These are phyloP conservation scores for Beris morrisii DNA, from an alignment of 2,888 invertebrate genomes.

Conservation along the genomic window DNA sequence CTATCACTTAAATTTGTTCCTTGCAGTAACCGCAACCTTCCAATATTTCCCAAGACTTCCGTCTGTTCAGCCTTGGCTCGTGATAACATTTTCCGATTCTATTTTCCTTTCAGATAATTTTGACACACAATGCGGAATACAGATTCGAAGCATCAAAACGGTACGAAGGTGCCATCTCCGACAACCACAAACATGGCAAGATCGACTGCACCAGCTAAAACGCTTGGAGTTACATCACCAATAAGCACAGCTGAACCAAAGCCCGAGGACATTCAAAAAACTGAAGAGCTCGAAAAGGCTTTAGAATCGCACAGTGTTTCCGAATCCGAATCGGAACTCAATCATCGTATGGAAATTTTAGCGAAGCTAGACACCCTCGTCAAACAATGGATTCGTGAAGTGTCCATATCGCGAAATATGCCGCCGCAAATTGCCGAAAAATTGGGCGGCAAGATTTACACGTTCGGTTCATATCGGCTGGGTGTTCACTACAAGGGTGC, in stretches of 20 bases:
- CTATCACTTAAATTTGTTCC: no score
- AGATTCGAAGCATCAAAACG: slow-evolving; percentile 50
- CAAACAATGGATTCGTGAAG: slow-evolving; percentile 90
- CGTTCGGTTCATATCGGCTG: slow-evolving; percentile 96
- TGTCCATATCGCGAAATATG: slow-evolving; percentile 87
- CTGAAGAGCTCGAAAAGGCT: slow-evolving; percentile 70
- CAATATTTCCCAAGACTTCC: no score
- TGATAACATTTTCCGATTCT: no score
- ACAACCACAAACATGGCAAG: not conserved
- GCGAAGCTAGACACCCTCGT: slow-evolving; percentile 88
- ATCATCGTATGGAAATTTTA: slow-evolving; percentile 83
- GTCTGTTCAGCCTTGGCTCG: no score
- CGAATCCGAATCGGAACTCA: slow-evolving; percentile 86
- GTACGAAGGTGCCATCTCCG: slow-evolving; percentile 41
- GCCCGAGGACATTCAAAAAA: slow-evolving; percentile 68
- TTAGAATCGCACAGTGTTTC: slow-evolving; percentile 85
- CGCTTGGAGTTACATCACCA: slow-evolving; percentile 85
- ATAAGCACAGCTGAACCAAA: slow-evolving; percentile 85
- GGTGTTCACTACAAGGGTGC: slow-evolving; percentile 97
- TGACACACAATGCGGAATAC: slow-evolving; percentile 53
- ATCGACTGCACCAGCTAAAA: slow-evolving; percentile 28
- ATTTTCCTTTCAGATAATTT: not conserved
- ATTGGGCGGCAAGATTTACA: slow-evolving; percentile 97
- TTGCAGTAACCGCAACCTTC: no score
- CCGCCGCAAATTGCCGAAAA: slow-evolving; percentile 64